Evolutionary conservation across 2,888 invertebrate species (phyloP), one percentile per base, ranked within the genome.

Genomic region (Linyphia triangularis): DNA sequence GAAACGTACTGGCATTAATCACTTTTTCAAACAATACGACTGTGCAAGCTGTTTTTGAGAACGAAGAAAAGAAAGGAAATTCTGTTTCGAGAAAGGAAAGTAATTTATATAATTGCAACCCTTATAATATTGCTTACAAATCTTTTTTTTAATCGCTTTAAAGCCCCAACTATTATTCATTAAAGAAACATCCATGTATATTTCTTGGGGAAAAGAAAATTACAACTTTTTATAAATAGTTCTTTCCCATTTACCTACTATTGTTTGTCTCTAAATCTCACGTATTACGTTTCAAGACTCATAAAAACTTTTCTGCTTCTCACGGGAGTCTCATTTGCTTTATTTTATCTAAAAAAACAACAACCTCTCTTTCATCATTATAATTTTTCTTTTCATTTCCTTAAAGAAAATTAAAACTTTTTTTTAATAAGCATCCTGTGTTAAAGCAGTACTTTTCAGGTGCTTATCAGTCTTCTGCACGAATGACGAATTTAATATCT

Each of bases 21-120:
- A 83, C 65, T 43, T 59, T 83, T 65, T 63, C 51, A 73, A 83
- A 75, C 51, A 83, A 65, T 57, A 65, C 33, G 40, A 73, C 51
- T 51, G 26, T 5, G 72, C 65, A 51, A 83, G 43, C 63, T 73
- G 72, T 83, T 83, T 83, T 83, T 73, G 73, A 57, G 51, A 65
- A 65, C 37, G 22, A 16, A 22, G 19, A 69, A 59, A 69, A 30
- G 73, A 69, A 77, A 69, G 67, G 26, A 37, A 77, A 77, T 67
- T 85, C 6, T 40, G 72, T 51, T 43, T 61, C 10, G 19, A 26
- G 84, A 24, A 24, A 33, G n/a, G 28, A 73, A 77, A 85, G 84
- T 59, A 85, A 85, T 85, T 85, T 85, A 85, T 85, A 37, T 85
- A 85, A 85, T 85, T 85, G 77, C 84, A 72, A 59, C 26, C 57